Conservation (phyloP, 2,888 invertebrate genomes). For the Machimus atricapillus region DNA sequence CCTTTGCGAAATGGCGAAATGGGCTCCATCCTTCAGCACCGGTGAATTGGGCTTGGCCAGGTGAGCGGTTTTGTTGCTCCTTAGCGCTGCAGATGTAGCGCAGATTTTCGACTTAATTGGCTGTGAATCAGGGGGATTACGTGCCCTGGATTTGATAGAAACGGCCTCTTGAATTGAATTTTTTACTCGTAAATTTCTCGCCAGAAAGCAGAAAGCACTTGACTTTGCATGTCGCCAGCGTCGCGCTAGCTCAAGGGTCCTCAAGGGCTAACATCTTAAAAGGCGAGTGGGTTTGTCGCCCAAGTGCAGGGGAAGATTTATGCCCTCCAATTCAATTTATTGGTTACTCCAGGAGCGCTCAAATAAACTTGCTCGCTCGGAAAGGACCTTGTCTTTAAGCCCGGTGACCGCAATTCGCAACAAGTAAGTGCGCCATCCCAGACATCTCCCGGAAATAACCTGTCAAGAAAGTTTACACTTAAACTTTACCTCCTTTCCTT, state of each 20-base stretch:
- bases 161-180: constrained; percentile 27
- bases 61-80: constrained; percentile 12
- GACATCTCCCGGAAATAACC: neutral
- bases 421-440: neutral
- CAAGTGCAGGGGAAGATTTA: neutral
- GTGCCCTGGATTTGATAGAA: constrained; percentile 31
- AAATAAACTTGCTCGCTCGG: neutral
- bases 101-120: constrained; percentile 46
- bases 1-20: constrained; percentile 20
- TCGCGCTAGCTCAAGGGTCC: neutral
- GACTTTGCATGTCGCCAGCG: neutral
- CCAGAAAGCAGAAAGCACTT: neutral
- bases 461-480: neutral
- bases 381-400: neutral
- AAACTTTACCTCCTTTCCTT: neutral
- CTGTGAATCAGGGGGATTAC: constrained; percentile 45
- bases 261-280: neutral
- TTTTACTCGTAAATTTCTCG: constrained; percentile 28
- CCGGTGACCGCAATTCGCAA: neutral
- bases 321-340: constrained; percentile 4
- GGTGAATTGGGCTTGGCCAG: neutral
- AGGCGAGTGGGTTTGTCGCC: neutral
- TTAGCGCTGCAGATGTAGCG: constrained; percentile 30
- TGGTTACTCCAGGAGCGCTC: neutral
- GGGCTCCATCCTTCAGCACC: neutral